Base-by-base conservation (phyloP, 2,888 invertebrate species). In the Chloroclysta siterata region DNA sequence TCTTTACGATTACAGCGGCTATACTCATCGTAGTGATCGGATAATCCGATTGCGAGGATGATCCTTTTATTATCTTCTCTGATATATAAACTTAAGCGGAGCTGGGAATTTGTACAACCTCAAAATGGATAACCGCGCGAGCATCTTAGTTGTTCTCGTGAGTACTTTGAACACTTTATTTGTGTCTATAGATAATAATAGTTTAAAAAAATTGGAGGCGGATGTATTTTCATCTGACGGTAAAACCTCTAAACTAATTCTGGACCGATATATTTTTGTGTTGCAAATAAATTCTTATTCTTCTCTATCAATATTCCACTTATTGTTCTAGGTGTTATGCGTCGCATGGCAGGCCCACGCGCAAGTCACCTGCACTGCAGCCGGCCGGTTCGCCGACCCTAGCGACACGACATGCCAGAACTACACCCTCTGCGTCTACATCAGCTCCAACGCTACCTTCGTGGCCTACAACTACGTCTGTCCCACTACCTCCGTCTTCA, bases 401-500 rank as follows among this genome's bases (percentile, higher is more conserved):
- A 72, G 63, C 5, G 93, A 93, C 73, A 72, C 88, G 0, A 87
- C 85, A 41, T 93, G 93, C 72, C 72, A 85, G 69, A 88, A 86
- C 69, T 93, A 93, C 74, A 89, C 87, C 1, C 78, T 85, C 2
- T 93, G 93, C 70, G 79, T 86, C 44, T 81, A 75, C 63, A 70
- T 74, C 62, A 73, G 72, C 44, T 64, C 75, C n/a, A 78, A 62
- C n/a, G 66, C 62, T 44, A 69, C 75, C 28, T 90, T 81, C 64
- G 1, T 83, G 13, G 63, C 83, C 7, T 92, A 89, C 72, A 72
- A 84, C 73, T 91, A 90, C 73, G 80, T 79, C n/a, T 93, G 93
- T 60, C 90, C 91, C 0, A 78, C 84, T 0, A 87, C 85, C 2
- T 89, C 91, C 0, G 72, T 89, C 39, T 93, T 93, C 76, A 85